Conservation (phyloP, 2,113 vertebrate genomes). For the Calyptomena viridis region DNA sequence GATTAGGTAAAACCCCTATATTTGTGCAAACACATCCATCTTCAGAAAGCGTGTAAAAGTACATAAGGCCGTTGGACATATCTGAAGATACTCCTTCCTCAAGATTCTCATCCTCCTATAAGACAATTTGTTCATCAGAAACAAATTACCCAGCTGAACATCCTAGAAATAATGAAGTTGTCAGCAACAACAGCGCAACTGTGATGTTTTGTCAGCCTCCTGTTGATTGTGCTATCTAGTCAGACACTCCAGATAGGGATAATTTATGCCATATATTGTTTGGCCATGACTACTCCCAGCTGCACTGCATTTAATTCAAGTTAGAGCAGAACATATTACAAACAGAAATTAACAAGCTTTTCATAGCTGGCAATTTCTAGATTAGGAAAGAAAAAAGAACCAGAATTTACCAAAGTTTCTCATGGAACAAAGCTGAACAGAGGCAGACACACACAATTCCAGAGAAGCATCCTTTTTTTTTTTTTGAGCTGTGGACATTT, state of each 20-base stretch:
- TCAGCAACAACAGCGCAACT: slow-evolving; percentile 9
- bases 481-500: background rate
- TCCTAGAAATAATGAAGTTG: slow-evolving; percentile 51
- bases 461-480: background rate
- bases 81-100: background rate
- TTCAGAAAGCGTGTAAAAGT: slow-evolving; percentile 40
- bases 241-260: slow-evolving; percentile 10
- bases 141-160: slow-evolving; percentile 42
- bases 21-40: background rate
- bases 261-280: slow-evolving; percentile 52
- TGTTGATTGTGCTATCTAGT: slow-evolving; percentile 34
- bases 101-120: background rate
- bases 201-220: slow-evolving; percentile 13
- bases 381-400: slow-evolving; percentile 29
- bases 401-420: background rate
- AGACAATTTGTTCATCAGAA: background rate
- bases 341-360: slow-evolving; percentile 54
- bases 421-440: background rate
- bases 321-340: slow-evolving; percentile 22
- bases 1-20: background rate
- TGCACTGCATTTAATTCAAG: slow-evolving; percentile 47
- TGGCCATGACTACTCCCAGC: slow-evolving; percentile 45
- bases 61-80: background rate
- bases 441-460: background rate
- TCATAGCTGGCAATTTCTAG: slow-evolving; percentile 53